These are phyloP conservation scores for Perodicticus potto DNA, from an alignment of 2,797 vertebrate genomes.

Conservation along the genomic window DNA sequence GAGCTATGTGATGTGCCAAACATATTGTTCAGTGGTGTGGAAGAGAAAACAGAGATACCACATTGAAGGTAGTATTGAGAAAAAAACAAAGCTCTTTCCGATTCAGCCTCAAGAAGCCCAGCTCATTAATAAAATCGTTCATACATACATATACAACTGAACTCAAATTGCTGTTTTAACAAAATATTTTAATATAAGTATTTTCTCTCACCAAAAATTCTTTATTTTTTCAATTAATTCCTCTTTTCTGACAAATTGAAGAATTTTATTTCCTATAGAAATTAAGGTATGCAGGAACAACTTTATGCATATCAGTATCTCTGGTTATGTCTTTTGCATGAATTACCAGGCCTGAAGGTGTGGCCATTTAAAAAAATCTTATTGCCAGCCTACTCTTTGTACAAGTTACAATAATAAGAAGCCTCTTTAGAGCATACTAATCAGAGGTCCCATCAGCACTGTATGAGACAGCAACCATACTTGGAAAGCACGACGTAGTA, in stretches of 20 bases:
- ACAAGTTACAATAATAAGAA: conserved; percentile 26
- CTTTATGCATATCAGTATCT: not conserved
- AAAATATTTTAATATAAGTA: not conserved
- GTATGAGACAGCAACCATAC: not conserved
- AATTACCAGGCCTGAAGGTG: not conserved
- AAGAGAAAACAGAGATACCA: not conserved
- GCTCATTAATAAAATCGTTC: not conserved
- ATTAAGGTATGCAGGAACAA: conserved; percentile 45
- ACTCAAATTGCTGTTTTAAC: not conserved
- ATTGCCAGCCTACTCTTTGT: not conserved
- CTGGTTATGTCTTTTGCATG: not conserved
- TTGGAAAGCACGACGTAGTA: not conserved
- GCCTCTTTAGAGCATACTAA: not conserved
- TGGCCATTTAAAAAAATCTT: not conserved
- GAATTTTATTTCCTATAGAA: not conserved
- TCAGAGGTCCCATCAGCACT: not conserved
- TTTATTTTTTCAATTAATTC: not conserved
- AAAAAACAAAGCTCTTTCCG: not conserved
- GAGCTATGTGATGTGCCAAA: not conserved
- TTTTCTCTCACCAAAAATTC: not conserved
- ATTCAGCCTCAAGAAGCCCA: not conserved
- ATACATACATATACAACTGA: not conserved
- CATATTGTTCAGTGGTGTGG: not conserved
- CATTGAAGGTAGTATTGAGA: not conserved
- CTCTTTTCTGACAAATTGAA: not conserved